Evolutionary conservation across 2,888 invertebrate species (phyloP), one percentile per base, ranked within the genome.

Genomic region (Rhodophaea formosa): DNA sequence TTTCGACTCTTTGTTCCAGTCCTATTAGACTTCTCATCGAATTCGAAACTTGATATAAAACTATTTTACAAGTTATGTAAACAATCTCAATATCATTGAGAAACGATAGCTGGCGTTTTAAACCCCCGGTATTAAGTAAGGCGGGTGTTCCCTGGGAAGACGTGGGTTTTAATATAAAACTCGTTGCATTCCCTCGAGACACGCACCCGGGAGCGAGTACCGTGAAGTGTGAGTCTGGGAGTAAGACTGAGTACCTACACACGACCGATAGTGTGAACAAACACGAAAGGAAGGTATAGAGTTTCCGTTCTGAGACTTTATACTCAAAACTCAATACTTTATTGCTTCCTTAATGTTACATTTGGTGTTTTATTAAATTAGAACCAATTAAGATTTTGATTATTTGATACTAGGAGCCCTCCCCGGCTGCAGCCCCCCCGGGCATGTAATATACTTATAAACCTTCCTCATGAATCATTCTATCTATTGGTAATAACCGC

Each of bases 121-220:
- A 53, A 53, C 53, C 39, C 59, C 58, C 61, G 61, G 61, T 64
- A 62, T 62, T 58, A 59, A 55, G 54, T 58, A 59, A 55, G 54
- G 47, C 43, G 57, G 29, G 58, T 53, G 47, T 42, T 57, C 51
- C 49, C 47, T 30, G 14, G 47, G 52, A 49, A 57, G 69, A 69
- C 66, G 62, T 59, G 67, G 64, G 68, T 67, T 73, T 72, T 73
- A 77, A 77, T 77, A 75, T 70, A 71, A 64, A 53, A 43, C 65
- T 61, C 60, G 62, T 55, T 62, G 62, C 70, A 70, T 72, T 72
- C 70, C 66, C 66, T 12, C 53, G 58, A 63, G 65, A 66, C 71
- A 66, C 61, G 69, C 65, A 60, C 35, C 63, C 51, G 10, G 17
- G 15, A 30, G 12, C 15, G 14, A 12, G 12, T 12, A 35, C 35